Conservation (phyloP, 1,140 invertebrate species). For the Dufourea novaeangliae region DNA sequence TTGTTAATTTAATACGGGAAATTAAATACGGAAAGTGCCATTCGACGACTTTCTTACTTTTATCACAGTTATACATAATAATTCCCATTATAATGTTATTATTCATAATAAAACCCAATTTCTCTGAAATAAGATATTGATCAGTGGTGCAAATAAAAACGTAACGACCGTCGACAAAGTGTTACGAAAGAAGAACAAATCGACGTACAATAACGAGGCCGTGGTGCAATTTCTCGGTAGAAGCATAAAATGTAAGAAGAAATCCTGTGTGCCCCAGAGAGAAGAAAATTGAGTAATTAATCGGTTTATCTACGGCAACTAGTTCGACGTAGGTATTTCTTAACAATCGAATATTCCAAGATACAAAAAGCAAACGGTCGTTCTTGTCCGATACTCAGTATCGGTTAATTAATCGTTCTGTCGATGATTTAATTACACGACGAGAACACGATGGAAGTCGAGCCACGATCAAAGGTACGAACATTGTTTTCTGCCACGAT, state of each 20-base stretch:
- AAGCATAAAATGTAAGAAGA: neutral
- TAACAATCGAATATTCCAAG: slow-evolving; percentile 28
- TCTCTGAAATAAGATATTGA: no score
- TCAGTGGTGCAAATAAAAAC: no score
- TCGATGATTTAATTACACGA: slow-evolving; percentile 37
- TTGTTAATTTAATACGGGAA: no score
- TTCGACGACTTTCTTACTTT: no score
- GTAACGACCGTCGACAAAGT: no score
- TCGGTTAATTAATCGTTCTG: slow-evolving; percentile 18
- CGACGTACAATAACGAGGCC: no score
- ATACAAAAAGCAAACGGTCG: slow-evolving; percentile 3
- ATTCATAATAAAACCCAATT: no score
- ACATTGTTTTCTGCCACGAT: neutral
- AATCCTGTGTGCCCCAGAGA: no score
- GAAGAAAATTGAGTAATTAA: slow-evolving; percentile 6
- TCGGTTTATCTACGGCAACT: neutral
- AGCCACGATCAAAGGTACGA: neutral
- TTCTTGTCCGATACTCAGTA: neutral
- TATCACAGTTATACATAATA: no score
- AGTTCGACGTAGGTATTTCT: slow-evolving; percentile 38
- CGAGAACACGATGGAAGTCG: neutral
- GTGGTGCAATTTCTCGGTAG: neutral
- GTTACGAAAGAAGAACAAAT: no score
- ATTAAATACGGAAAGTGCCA: no score
- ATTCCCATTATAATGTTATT: no score